These are phyloP conservation scores for Pelodiscus sinensis DNA, from an alignment of 2,113 vertebrate genomes.

Conservation along the genomic window DNA sequence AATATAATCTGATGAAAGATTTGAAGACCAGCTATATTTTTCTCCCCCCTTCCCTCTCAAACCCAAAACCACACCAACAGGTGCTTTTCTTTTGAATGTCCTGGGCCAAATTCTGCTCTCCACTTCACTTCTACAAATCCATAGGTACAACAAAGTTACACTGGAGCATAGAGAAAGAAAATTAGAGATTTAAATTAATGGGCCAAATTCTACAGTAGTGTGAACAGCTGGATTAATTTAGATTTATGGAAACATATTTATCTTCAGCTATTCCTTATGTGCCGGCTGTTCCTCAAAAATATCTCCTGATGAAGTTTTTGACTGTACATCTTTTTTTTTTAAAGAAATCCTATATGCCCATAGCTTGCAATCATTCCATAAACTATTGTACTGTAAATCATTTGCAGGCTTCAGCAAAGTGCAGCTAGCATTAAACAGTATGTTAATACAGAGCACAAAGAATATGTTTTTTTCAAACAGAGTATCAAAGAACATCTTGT, in stretches of 20 bases:
- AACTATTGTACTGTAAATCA: background rate
- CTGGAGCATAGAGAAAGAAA: background rate
- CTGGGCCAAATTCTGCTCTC: background rate
- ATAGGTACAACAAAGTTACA: background rate
- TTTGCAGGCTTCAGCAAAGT: background rate
- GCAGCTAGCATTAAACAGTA: constrained; percentile 4
- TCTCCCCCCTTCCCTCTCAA: background rate
- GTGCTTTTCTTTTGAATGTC: background rate
- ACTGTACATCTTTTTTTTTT: background rate
- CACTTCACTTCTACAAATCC: background rate
- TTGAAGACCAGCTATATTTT: background rate
- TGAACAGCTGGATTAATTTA: background rate
- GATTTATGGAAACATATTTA: background rate
- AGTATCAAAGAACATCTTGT: background rate
- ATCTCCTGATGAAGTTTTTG: background rate
- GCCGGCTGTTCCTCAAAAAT: background rate
- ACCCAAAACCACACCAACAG: background rate
- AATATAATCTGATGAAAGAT: background rate
- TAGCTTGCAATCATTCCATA: background rate
- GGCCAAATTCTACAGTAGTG: background rate
- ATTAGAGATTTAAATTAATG: background rate
- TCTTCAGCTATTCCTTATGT: background rate
- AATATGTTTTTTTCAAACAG: constrained; percentile 49
- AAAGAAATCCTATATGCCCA: background rate
- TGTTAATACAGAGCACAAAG: background rate